Evolutionary conservation across 2,113 vertebrate species (phyloP).

Genomic region (Zosterops japonicus): DNA sequence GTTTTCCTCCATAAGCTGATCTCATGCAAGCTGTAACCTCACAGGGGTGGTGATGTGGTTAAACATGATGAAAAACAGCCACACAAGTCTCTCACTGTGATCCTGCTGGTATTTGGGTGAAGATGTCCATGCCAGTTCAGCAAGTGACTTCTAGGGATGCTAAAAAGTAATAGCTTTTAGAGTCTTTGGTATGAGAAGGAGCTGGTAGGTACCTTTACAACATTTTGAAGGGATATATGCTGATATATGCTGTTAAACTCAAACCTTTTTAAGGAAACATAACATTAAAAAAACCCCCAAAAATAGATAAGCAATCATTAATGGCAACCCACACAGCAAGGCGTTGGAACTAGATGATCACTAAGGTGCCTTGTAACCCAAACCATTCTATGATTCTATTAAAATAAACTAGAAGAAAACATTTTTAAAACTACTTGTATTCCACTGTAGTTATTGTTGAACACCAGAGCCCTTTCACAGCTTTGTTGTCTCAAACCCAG

Average conservation of each 20-base stretch:
- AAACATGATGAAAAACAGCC: not conserved
- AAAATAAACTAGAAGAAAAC: not conserved
- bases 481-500: not conserved
- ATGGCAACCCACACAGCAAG: not conserved
- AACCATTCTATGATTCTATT: not conserved
- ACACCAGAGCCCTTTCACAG: not conserved
- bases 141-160: not conserved
- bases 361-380: not conserved
- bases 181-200: not conserved
- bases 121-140: not conserved
- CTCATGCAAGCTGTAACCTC: not conserved
- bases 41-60: not conserved
- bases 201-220: not conserved
- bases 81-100: not conserved
- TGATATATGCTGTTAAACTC: not conserved
- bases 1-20: not conserved
- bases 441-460: not conserved
- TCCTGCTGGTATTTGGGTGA: not conserved
- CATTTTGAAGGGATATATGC: not conserved
- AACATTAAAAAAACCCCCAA: not conserved
- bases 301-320: not conserved
- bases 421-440: not conserved
- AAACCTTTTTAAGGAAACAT: not conserved
- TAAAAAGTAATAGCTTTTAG: not conserved
- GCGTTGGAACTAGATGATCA: not conserved